Evolutionary conservation across 2,888 invertebrate species (phyloP).

Genomic region (Drosophila pegasa): DNA sequence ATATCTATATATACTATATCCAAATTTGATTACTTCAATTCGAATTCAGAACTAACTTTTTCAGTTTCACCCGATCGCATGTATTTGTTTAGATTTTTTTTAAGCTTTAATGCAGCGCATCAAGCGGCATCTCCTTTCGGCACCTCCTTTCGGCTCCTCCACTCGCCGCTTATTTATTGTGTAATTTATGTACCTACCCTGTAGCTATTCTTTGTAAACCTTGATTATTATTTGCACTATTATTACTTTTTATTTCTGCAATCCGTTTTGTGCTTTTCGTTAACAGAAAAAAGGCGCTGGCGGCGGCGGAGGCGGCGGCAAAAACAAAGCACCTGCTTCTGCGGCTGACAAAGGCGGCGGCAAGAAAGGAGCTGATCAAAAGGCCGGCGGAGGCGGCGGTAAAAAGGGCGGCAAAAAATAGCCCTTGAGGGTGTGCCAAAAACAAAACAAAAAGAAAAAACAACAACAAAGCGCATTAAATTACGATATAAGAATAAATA

Average conservation of each 20-base stretch:
- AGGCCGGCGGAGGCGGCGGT: slow-evolving; percentile 67
- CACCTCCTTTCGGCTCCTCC: not conserved
- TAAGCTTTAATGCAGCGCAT: not conserved
- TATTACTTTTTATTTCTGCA: slow-evolving; percentile 22
- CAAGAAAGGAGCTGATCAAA: slow-evolving; percentile 81
- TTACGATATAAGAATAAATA: slow-evolving; percentile 47
- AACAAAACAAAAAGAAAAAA: no score
- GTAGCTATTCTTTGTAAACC: slow-evolving; percentile 37
- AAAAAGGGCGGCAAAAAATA: slow-evolving; percentile 84
- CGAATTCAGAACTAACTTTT: not conserved
- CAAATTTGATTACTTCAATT: not conserved
- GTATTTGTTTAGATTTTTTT: not conserved
- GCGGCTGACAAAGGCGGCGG: slow-evolving; percentile 66
- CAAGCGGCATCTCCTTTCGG: not conserved
- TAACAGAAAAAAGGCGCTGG: slow-evolving; percentile 77
- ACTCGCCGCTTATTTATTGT: not conserved
- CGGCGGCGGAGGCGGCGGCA: slow-evolving; percentile 55
- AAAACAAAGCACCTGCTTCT: slow-evolving; percentile 64
- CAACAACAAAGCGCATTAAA: slow-evolving; percentile 62
- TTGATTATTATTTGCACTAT: slow-evolving; percentile 48
- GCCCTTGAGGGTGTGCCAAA: slow-evolving; percentile 31
- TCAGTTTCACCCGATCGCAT: no score
- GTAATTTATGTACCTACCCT: slow-evolving; percentile 1
- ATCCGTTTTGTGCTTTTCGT: slow-evolving; percentile 45
- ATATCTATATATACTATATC: no score